Evolutionary conservation across 2,113 vertebrate genomes (phyloP).

Genomic region (Ancistrus triradiatus): DNA sequence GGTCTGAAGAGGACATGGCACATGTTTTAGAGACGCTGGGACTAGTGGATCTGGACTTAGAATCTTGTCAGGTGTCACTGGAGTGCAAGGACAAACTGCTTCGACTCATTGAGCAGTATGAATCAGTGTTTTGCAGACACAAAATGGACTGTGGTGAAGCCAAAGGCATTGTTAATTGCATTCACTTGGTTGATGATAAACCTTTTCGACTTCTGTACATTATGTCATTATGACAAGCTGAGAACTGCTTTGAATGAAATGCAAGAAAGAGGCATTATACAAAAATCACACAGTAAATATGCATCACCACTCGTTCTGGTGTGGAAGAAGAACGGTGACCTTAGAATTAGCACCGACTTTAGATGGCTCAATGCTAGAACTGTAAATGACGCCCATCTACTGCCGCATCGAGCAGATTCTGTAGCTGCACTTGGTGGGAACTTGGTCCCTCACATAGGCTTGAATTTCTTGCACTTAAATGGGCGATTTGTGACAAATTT

Average conservation of each 20-base stretch:
- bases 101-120: no score
- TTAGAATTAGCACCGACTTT: background rate
- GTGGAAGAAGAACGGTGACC: background rate
- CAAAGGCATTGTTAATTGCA: conserved; percentile 13
- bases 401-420: conserved; percentile 11
- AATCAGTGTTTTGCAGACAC: background rate
- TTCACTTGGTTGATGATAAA: no score
- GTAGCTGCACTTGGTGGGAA: conserved; percentile 1
- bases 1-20: no score
- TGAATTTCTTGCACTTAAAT: conserved; percentile 20
- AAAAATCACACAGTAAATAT: conserved; percentile 5
- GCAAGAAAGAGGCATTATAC: conserved; percentile 8
- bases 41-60: conserved; percentile 8
- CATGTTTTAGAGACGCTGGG: background rate
- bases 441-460: conserved; percentile 2
- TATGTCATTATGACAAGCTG: conserved; percentile 12
- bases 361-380: no score
- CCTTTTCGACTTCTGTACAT: conserved; percentile 29
- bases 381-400: background rate
- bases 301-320: background rate
- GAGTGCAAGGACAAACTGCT: conserved; percentile 27
- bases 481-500: conserved; percentile 21
- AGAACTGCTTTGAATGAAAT: conserved; percentile 10
- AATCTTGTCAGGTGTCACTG: conserved; percentile 25
- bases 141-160: conserved; percentile 29